Base-by-base conservation (phyloP, 2,113 vertebrate genomes). In the Oreotragus oreotragus region DNA sequence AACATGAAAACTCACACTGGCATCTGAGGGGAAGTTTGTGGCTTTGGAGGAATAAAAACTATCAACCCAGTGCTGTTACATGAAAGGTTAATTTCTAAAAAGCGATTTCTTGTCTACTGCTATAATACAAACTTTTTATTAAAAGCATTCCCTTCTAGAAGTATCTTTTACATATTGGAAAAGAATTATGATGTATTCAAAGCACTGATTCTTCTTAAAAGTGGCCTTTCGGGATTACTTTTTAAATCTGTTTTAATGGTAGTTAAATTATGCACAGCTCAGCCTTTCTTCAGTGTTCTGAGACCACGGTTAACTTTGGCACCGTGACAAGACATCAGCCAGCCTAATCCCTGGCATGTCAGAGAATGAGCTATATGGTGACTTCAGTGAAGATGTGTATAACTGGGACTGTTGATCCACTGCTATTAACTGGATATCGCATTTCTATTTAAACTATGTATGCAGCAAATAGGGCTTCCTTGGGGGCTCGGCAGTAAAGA, bases 161-260 rank as follows among this genome's bases (percentile, higher is more conserved):
- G 30, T 2, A 94, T 60, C 53, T 79, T 21, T 97, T 97, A 81
- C 97, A 92, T 94, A 95, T 60, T 85, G 85, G 94, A 97, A 92
- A 51, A 80, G 86, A 58, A 92, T 76, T 55, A 95, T 58, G 84
- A 83, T 97, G 97, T 95, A 98, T 95, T 98, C 43, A 87, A 92
- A 96, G 33, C 4, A 45, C 13, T 70, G 30, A 62, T 96, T 58
- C 90, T 94, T 98, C 81, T 97, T 80, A 33, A 95, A 96, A 51
- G 64, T 73, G 94, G 64, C 27, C 80, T 88, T 98, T 97, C 84
- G 94, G 81, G 64, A 91, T 97, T 90, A 70, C 91, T 96, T 87
- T 84, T 83, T 13, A 87, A 97, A 97, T 90, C 16, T 33, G 51
- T 97, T 97, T 98, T 96, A 98, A 97, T 76, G 84, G 60, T 92